Evolutionary conservation across 1,140 invertebrate genomes (phyloP).

Genomic region (Drosophila orena): DNA sequence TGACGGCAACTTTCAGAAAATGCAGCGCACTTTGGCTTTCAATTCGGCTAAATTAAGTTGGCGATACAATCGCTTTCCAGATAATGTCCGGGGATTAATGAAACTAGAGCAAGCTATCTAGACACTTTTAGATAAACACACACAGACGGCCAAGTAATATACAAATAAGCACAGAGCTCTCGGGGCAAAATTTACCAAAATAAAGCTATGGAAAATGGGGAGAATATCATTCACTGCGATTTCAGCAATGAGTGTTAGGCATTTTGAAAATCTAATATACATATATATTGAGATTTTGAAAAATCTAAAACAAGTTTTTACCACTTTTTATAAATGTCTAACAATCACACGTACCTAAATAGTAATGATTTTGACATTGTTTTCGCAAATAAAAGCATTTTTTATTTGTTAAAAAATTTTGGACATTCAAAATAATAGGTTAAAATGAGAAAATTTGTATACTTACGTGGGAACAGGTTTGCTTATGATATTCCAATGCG

Average conservation of each 20-base stretch:
- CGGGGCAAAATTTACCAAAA: constrained; percentile 7
- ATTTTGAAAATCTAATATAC: too few relatives aligned
- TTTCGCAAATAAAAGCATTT: too few relatives aligned
- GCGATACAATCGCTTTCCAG: constrained; percentile 30
- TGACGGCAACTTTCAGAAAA: constrained; percentile 21
- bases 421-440: too few relatives aligned
- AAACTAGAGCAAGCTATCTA: constrained; percentile 49
- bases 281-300: too few relatives aligned
- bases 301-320: too few relatives aligned
- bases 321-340: too few relatives aligned
- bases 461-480: not conserved
- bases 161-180: constrained; percentile 10
- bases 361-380: not conserved
- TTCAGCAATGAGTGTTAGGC: not conserved
- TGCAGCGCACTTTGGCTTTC: constrained; percentile 27
- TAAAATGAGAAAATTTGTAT: not conserved
- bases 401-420: not conserved
- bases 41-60: constrained; percentile 19
- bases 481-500: constrained; percentile 14
- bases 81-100: constrained; percentile 38
- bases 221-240: constrained; percentile 13
- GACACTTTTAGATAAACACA: constrained; percentile 24
- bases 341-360: not conserved
- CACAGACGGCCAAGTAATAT: constrained; percentile 6
- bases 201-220: not conserved